Conservation (phyloP, 2,113 vertebrate species). For the Menidia beryllina region DNA sequence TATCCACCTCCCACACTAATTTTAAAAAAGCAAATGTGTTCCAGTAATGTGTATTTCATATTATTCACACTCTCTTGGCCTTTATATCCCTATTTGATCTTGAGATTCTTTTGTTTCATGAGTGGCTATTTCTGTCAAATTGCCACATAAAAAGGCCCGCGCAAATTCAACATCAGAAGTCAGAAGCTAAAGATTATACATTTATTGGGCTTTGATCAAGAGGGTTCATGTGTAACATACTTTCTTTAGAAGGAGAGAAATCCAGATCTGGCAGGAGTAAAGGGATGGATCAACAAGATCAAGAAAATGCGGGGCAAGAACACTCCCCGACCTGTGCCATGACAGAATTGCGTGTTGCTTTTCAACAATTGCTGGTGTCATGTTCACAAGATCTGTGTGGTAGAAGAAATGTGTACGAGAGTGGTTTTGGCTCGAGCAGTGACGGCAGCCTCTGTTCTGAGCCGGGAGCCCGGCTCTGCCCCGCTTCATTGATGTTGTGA, state of each 20-base stretch:
- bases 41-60: conserved; percentile 46
- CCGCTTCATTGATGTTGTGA: conserved; percentile 44
- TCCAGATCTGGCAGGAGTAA: conserved; percentile 67
- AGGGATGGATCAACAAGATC: conserved; percentile 67
- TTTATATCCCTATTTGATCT: conserved; percentile 64
- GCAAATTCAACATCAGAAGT: conserved; percentile 43
- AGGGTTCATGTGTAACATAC: conserved; percentile 62
- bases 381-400: conserved; percentile 73
- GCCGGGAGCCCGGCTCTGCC: conserved; percentile 51
- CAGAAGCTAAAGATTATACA: conserved; percentile 51
- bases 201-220: conserved; percentile 66
- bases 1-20: conserved; percentile 54
- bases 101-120: conserved; percentile 30
- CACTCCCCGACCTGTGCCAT: conserved; percentile 74
- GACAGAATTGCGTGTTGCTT: conserved; percentile 76
- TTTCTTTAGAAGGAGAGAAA: conserved; percentile 69
- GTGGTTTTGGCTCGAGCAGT: conserved; percentile 70
- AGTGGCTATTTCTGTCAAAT: conserved; percentile 45
- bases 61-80: conserved; percentile 32
- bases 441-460: conserved; percentile 67
- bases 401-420: conserved; percentile 73
- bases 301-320: conserved; percentile 73
- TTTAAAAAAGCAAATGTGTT: conserved; percentile 70
- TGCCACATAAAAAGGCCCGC: conserved; percentile 33
- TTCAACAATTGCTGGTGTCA: conserved; percentile 66